Evolutionary conservation across 1,140 invertebrate genomes (phyloP), one percentile per base, ranked within the genome.

Genomic region (Pteromalus puparum): DNA sequence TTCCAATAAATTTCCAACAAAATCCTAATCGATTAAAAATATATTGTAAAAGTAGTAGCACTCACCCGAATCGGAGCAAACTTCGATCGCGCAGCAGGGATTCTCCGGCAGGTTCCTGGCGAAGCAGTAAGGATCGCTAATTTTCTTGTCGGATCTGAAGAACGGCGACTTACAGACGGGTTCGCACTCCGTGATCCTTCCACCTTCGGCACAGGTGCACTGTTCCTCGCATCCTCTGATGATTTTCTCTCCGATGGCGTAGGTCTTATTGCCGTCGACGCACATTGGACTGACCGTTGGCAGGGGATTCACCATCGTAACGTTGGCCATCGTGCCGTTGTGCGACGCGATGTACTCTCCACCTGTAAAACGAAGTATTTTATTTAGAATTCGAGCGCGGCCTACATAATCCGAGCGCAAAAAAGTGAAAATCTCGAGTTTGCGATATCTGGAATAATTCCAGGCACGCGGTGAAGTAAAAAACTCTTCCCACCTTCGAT

Each of bases 41-140:
- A 42, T 5, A 42, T 42, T 7, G 30, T 34, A 0, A 0, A 34
- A 34, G 30, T 53, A 78, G n/a, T n/a, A n/a, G n/a, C 21, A 61
- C 82, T 61, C 88, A 94, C 94, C 93, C 74, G 94, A 93, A 91
- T 94, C 93, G 18, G 92, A 89, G 88, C 96, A 97, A 38, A 94
- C 92, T 85, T 96, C 92, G 53, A 95, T 93, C 5, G 96, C 95
- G 88, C 97, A 98, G 90, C 97, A 98, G 42, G 95, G 95, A 89
- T 97, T 96, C 61, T 96, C 95, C 18, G 94, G 93, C 12, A 93
- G 86, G 12, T 94, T 93, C 86, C 95, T 94, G 87, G 97, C 96
- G 68, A 94, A 93, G 89, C 97, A 98, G 30, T 95, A 91, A 1
- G 96, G 95, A 93, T 97, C 96, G 48, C 94, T 93, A 77, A 94